These are phyloP conservation scores for Netelia virgata DNA, from an alignment of 2,888 invertebrate genomes.

Conservation along the genomic window DNA sequence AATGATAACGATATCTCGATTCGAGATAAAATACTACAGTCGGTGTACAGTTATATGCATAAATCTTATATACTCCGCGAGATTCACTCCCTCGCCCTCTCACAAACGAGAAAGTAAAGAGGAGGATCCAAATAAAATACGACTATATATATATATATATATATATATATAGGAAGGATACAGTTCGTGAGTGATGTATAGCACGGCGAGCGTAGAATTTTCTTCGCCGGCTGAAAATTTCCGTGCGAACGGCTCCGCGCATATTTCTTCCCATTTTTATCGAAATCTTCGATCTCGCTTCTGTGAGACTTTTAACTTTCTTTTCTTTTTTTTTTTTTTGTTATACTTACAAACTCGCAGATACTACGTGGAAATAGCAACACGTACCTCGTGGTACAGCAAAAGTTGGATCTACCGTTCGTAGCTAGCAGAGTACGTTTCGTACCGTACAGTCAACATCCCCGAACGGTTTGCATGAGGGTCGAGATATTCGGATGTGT, in stretches of 20 bases:
- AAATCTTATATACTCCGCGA: constrained; percentile 27
- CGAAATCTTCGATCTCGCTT: constrained; percentile 26
- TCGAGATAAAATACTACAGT: constrained; percentile 22
- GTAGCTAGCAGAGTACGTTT: constrained; percentile 94
- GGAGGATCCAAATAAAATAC: constrained; percentile 32
- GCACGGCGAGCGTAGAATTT: neutral
- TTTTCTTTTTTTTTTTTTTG: constrained; percentile 47
- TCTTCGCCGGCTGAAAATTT: constrained; percentile 17
- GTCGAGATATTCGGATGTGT: constrained; percentile 96
- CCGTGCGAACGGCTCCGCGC: neutral
- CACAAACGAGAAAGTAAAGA: constrained; percentile 25
- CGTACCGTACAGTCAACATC: constrained; percentile 94
- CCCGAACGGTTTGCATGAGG: constrained; percentile 95
- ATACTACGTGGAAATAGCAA: constrained; percentile 91
- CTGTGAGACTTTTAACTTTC: constrained; percentile 34
- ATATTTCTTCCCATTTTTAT: constrained; percentile 37
- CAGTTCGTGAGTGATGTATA: constrained; percentile 36
- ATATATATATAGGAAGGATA: too few species aligned
- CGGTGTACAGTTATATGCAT: constrained; percentile 13
- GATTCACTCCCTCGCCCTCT: constrained; percentile 15
- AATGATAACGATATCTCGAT: constrained; percentile 54
- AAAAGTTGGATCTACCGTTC: constrained; percentile 93
- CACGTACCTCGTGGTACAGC: constrained; percentile 90
- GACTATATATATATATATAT: too few species aligned
- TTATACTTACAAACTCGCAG: constrained; percentile 83